These are phyloP conservation scores for Chaetogeoica ovagalla DNA, from an alignment of 2,888 invertebrate genomes.

Conservation along the genomic window DNA sequence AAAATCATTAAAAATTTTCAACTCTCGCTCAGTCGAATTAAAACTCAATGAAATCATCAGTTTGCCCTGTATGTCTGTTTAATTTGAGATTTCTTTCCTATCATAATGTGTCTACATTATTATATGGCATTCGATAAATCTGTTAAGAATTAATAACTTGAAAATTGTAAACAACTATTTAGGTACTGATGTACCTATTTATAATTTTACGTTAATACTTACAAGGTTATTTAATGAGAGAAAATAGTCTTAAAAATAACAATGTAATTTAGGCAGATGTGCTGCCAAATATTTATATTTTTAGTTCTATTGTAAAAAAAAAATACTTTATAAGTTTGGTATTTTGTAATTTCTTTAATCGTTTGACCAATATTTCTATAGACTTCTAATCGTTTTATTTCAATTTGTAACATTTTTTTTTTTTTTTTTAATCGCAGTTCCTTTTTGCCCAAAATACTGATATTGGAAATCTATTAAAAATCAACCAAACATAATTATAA, in stretches of 20 bases:
- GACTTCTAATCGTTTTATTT: no score
- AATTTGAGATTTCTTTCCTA: no score
- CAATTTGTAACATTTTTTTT: neutral
- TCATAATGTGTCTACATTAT: neutral
- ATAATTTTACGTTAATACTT: conserved; percentile 7
- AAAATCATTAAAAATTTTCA: neutral
- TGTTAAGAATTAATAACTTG: neutral
- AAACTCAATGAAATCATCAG: no score
- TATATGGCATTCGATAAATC: neutral
- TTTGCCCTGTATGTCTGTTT: neutral
- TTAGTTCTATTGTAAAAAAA: conserved; percentile 10
- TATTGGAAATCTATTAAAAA: no score
- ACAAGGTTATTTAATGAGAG: conserved; percentile 27
- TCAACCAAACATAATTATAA: no score
- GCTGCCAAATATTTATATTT: conserved; percentile 45
- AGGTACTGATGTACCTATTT: conserved; percentile 14
- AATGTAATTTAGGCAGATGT: conserved; percentile 22
- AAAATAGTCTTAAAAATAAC: conserved; percentile 34
- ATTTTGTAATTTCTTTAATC: neutral
- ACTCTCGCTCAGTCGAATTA: neutral
- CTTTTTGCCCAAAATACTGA: neutral
- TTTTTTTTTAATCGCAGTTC: no score
- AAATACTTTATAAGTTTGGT: neutral
- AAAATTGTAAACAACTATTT: neutral
- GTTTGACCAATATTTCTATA: no score